These are phyloP conservation scores for Seriola rivoliana DNA, from an alignment of 2,113 vertebrate genomes.

Conservation along the genomic window DNA sequence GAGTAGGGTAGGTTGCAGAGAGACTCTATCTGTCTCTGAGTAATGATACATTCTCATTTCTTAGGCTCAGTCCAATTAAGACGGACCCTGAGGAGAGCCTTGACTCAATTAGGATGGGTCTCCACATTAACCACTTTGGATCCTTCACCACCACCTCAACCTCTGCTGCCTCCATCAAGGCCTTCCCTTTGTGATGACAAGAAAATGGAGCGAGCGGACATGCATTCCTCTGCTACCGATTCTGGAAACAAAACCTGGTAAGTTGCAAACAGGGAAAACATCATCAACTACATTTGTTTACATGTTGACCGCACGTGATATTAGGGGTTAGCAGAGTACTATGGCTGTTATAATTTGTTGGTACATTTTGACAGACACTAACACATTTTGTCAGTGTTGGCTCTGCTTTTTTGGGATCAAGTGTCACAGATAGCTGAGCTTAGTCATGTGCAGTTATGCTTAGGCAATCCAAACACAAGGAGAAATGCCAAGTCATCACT, in stretches of 20 bases:
- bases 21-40: conserved; percentile 59
- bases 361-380: conserved; percentile 28
- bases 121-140: conserved; percentile 74
- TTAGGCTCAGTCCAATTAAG: conserved; percentile 76
- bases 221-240: background rate
- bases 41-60: conserved; percentile 77
- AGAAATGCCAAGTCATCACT: conserved; percentile 71
- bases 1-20: conserved; percentile 50
- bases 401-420: conserved; percentile 48
- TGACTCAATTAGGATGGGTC: conserved; percentile 77
- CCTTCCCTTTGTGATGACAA: conserved; percentile 16
- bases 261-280: conserved; percentile 9
- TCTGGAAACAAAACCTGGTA: background rate
- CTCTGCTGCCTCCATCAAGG: conserved; percentile 17
- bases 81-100: conserved; percentile 70
- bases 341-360: background rate
- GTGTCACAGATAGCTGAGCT: conserved; percentile 55
- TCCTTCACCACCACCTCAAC: conserved; percentile 48
- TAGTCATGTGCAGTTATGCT: conserved; percentile 60
- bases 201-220: background rate
- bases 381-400: conserved; percentile 17
- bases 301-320: background rate
- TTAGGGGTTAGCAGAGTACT: background rate
- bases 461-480: conserved; percentile 60
- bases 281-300: background rate